Evolutionary conservation across 2,888 invertebrate genomes (phyloP), one percentile per base, ranked within the genome.

Genomic region (Unio delphinus): DNA sequence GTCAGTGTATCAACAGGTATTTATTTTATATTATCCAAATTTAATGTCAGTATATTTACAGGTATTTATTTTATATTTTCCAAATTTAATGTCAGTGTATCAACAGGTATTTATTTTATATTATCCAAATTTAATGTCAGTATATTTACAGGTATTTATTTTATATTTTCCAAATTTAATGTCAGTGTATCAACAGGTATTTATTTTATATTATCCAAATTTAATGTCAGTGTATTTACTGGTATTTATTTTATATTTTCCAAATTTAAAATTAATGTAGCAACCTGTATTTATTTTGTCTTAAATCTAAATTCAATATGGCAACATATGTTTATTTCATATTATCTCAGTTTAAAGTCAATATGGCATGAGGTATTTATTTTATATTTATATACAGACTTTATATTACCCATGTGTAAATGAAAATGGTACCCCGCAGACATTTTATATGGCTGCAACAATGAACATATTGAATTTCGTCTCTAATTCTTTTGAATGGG

Each of bases 11-110:
- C 92, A 67, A 93, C 93, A 72, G 93, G 94, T 91, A 92, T 81
- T 63, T 45, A 63, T 67, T 71, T 11, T 28, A 78, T 63, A 30
- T 30, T 5, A 30, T 30, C 30, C 30, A 30, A 30, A 69, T 97
- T 94, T 92, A 94, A 93, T 88, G 94, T 97, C 56, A 93, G 97
- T 89, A 91, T 97, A 17, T 92, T 92, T 67, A 93, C 93, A 72
- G 93, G 94, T 91, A 92, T 92, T 81, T 63, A 54, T 65, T 67
- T 11, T 28, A 78, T 63, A 34, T 34, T 34, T 7, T 34, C 7
- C 30, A 34, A 7, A 69, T 97, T 94, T 92, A 94, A 93, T 88
- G 94, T 97, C 55, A 93, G 97, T 89, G 91, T 97, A 15, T 92
- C 92, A 67, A 93, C 93, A 72, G 93, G 94, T 91, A 92, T 92